Conservation (phyloP, 2,113 vertebrate species). For the Pristiophorus japonicus region DNA sequence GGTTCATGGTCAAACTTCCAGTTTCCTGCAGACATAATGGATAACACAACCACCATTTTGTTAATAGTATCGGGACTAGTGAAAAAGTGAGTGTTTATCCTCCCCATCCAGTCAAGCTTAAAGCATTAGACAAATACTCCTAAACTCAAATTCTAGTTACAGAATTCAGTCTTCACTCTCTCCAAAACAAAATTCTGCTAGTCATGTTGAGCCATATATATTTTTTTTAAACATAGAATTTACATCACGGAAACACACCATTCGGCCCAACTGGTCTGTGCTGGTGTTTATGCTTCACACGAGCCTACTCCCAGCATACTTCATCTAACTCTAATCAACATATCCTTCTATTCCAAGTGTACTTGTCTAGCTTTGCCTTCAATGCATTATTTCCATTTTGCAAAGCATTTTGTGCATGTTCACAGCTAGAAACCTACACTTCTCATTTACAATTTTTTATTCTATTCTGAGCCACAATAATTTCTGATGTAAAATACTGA, state of each 20-base stretch:
- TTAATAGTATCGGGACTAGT: neutral
- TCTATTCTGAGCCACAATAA: neutral
- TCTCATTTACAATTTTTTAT: neutral
- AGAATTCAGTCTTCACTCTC: neutral
- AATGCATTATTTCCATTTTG: neutral
- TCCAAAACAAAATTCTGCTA: no score
- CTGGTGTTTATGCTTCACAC: neutral
- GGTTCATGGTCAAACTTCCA: neutral
- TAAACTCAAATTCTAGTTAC: neutral
- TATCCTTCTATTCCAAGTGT: neutral
- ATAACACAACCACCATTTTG: neutral
- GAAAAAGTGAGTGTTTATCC: neutral
- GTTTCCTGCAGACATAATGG: neutral
- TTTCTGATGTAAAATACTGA: neutral
- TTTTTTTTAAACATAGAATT: no score
- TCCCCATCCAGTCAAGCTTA: no score
- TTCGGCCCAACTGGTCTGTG: neutral
- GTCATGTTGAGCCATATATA: no score
- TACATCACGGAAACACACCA: neutral
- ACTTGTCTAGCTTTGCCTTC: neutral
- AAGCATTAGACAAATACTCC: neutral
- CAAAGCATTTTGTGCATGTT: neutral
- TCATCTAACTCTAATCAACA: neutral
- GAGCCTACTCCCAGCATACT: no score
- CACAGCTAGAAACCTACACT: neutral